Conservation (phyloP, 2,888 invertebrate genomes). For the Meta bourneti region DNA sequence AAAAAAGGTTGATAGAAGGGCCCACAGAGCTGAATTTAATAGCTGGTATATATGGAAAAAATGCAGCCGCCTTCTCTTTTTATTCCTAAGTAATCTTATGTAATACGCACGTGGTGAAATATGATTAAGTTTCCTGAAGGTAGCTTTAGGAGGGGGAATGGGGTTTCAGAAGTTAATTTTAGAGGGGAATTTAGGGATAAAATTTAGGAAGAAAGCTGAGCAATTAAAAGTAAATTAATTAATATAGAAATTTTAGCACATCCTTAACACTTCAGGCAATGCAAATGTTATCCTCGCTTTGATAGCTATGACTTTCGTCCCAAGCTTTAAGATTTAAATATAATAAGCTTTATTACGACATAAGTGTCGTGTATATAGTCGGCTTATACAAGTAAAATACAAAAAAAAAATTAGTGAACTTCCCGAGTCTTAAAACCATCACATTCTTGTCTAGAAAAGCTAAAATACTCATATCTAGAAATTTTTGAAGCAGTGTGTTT, state of each 20-base stretch:
- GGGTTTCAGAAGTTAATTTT: background rate
- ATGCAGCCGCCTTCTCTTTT: background rate
- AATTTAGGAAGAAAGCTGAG: background rate
- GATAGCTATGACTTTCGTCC: too few species aligned
- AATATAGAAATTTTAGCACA: background rate
- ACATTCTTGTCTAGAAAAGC: too few species aligned
- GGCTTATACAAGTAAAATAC: too few species aligned
- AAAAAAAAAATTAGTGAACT: too few species aligned
- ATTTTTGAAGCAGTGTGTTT: too few species aligned
- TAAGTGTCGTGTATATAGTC: too few species aligned
- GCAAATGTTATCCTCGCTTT: too few species aligned
- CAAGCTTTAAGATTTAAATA: too few species aligned
- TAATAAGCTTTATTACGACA: too few species aligned
- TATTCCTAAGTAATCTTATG: background rate
- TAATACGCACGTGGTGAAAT: background rate
- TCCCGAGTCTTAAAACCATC: too few species aligned
- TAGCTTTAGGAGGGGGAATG: background rate
- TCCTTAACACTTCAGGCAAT: too few species aligned
- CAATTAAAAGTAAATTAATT: background rate
- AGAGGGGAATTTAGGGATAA: background rate
- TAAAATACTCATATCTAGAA: too few species aligned
- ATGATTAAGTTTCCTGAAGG: background rate
- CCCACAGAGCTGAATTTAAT: conserved; percentile 15
- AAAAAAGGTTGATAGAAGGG: background rate
- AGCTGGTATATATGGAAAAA: background rate